Evolutionary conservation across 2,797 vertebrate genomes (phyloP).

Genomic region (Platalea minor): DNA sequence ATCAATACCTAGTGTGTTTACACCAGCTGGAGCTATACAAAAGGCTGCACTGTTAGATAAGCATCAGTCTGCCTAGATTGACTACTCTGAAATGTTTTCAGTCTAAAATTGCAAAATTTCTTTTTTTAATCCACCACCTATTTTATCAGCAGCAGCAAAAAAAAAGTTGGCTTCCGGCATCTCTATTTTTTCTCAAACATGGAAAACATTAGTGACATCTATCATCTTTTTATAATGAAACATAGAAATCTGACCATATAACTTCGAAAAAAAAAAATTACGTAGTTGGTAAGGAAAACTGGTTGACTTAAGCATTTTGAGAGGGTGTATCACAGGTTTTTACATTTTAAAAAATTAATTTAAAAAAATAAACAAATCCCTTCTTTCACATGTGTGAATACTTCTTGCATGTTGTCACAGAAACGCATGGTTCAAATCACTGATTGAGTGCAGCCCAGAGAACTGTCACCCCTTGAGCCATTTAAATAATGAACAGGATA

Average conservation of each 20-base stretch:
- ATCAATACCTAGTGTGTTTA: background rate
- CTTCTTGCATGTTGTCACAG: background rate
- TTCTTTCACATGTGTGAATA: background rate
- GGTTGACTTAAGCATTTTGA: background rate
- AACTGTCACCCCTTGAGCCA: background rate
- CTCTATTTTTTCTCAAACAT: background rate
- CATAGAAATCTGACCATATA: background rate
- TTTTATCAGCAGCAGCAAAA: background rate
- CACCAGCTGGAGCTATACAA: background rate
- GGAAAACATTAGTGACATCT: background rate
- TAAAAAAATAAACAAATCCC: background rate
- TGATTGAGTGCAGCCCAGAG: background rate
- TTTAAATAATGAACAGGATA: background rate
- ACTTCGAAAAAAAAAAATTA: background rate
- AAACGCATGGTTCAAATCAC: background rate
- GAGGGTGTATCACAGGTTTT: background rate
- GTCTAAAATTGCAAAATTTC: background rate
- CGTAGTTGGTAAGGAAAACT: background rate
- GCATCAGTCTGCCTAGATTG: background rate
- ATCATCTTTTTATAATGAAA: background rate
- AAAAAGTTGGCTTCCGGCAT: background rate
- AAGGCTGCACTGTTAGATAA: background rate
- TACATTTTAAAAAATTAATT: background rate
- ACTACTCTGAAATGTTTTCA: background rate
- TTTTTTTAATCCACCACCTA: background rate